phyloP scores from a whole-genome alignment of 2,888 invertebrate species.

The Iphiclides podalirius region DNA sequence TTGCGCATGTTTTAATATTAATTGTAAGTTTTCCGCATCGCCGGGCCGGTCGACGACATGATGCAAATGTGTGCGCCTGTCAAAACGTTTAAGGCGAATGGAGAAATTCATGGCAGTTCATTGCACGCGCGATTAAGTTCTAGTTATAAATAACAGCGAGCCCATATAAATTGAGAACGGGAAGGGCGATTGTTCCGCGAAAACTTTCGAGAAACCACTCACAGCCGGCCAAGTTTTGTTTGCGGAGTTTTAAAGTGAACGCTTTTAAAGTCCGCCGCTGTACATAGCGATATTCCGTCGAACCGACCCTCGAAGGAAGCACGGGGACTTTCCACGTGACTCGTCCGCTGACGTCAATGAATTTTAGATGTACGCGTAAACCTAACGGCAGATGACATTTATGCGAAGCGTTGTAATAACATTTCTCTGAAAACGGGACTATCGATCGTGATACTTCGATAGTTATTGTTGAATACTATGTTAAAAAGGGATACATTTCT shows the following conservation, averaged over 20 bases:
- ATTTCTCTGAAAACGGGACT: no score
- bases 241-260: neutral
- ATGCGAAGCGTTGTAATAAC: neutral
- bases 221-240: neutral
- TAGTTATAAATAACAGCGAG: conserved; percentile 28
- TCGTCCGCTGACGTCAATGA: conserved; percentile 1
- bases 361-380: neutral
- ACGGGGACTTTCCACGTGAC: conserved; percentile 12
- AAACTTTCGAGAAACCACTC: conserved; percentile 10
- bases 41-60: conserved; percentile 46
- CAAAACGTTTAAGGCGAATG: conserved; percentile 52
- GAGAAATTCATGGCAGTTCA: conserved; percentile 44
- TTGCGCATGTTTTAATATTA: conserved; percentile 77
- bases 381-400: neutral
- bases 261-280: neutral
- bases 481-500: no score
- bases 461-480: no score
- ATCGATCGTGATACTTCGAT: no score
- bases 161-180: conserved; percentile 11
- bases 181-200: neutral
- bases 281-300: neutral
- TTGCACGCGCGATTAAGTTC: conserved; percentile 28
- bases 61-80: conserved; percentile 59
- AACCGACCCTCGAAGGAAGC: neutral
- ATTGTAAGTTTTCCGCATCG: conserved; percentile 71